Evolutionary conservation across 2,113 vertebrate genomes (phyloP), one percentile per base, ranked within the genome.

Genomic region (Petrocephalus microphthalmus): DNA sequence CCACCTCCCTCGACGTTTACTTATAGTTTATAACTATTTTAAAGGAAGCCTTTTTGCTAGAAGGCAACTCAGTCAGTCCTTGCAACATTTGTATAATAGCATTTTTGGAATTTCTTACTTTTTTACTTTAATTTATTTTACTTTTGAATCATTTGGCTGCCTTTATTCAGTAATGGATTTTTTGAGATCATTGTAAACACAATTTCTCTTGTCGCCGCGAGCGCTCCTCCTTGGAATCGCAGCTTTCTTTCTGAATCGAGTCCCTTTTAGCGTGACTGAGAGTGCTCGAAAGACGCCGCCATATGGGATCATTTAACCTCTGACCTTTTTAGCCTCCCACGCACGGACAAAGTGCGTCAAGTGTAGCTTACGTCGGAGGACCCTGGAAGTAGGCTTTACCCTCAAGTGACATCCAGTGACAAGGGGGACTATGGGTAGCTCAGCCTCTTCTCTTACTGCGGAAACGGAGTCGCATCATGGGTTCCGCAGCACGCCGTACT

Each of bases 401-500:
- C 86, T 82, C 17, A 89, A 86, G 89, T 87, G 78, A 1, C 29
- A 42, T 88, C 84, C 89, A 3, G 92, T 90, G 92, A 78, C 71
- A 15, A 47, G 81, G 29, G 74, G 37, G 78, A 94, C 93, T 93
- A 99, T 99, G 98, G 98, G 98, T 93, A 99, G 97, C 94, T 99
- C 98, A 42, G 97, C 98, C 91, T 98, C 98, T 49, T 99, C 98
- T 88, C 95, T 99, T 93, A 96, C 97, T 17, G 93, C 97, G 15
- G 97, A 99, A 95, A 97, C 97, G 0, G 97, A 98, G 94, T 98
- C 98, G 88, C 97, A 99, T 94, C 98, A 98, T 91, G 97, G 97
- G 91, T 98, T 98, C 94, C 88, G 93, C 89, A 93, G 96, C 84
- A 86, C 95, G 0, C 93, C 96, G 52, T 99, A 97, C 91, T 92